A percentile compares a stretch with the other conserved stretches of the same genome.
Evolutionary conservation across 2,797 vertebrate genomes (phyloP).

Genomic region (Botia almorhae): DNA sequence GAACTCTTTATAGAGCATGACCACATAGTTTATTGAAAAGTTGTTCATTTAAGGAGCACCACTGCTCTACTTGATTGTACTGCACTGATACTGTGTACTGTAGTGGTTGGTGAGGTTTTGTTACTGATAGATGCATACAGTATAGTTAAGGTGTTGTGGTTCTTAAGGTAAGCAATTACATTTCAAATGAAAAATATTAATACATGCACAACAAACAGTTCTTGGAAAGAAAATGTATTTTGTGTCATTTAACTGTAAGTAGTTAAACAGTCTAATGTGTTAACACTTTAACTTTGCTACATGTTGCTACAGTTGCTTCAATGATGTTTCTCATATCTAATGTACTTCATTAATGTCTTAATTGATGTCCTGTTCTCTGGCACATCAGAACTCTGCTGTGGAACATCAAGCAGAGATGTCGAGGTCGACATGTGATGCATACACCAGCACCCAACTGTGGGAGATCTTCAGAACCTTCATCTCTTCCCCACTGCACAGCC

Average conservation of each 20-base stretch:
- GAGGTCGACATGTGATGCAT: slow-evolving; percentile 64
- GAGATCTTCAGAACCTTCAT: slow-evolving; percentile 11
- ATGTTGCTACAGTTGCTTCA: not conserved
- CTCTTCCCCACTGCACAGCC: slow-evolving; percentile 59
- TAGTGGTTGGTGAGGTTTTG: not conserved
- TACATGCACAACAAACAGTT: too few species aligned
- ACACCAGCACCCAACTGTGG: slow-evolving; percentile 11
- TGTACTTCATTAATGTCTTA: slow-evolving; percentile 31
- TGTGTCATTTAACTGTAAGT: not conserved
- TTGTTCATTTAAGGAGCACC: not conserved
- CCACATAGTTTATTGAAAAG: not conserved
- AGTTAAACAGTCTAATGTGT: not conserved
- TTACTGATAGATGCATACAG: not conserved
- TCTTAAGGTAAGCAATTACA: not conserved
- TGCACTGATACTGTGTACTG: not conserved
- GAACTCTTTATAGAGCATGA: not conserved
- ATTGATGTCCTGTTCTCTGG: slow-evolving; percentile 65
- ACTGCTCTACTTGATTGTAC: not conserved
- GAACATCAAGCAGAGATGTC: slow-evolving; percentile 73
- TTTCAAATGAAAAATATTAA: too few species aligned
- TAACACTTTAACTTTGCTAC: not conserved
- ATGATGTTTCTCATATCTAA: not conserved
- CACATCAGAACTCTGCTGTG: slow-evolving; percentile 25
- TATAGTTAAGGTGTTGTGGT: not conserved
- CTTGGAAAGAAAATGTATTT: too few species aligned